These are phyloP conservation scores for Andricus quercusramuli DNA, from an alignment of 2,888 invertebrate genomes.

Conservation along the genomic window DNA sequence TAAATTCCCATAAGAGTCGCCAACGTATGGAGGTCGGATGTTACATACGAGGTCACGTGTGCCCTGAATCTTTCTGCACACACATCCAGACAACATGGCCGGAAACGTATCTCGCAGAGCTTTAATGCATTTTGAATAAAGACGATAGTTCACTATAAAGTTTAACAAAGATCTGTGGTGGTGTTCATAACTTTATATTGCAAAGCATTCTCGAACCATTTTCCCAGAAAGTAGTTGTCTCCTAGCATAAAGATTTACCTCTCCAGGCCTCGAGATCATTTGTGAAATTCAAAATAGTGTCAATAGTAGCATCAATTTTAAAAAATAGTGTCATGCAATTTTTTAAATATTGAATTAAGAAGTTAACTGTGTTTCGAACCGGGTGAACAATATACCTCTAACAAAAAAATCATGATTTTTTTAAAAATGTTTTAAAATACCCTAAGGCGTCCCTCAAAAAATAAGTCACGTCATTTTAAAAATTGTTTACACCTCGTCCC, in stretches of 20 bases:
- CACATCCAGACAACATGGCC: slow-evolving; percentile 8
- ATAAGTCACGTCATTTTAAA: no score
- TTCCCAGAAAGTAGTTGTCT: neutral
- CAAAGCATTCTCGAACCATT: neutral
- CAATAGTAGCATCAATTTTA: no score
- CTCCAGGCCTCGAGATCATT: no score
- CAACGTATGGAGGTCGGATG: slow-evolving; percentile 24
- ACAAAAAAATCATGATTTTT: no score
- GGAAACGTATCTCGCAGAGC: slow-evolving; percentile 14
- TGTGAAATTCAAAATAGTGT: no score
- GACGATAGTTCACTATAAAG: slow-evolving; percentile 33
- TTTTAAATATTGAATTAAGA: no score
- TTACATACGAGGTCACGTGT: slow-evolving; percentile 36
- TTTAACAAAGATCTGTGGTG: slow-evolving; percentile 30
- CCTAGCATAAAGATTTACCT: neutral
- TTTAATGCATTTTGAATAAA: slow-evolving; percentile 41
- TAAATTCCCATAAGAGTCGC: slow-evolving; percentile 40
- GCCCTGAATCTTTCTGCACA: slow-evolving; percentile 28
- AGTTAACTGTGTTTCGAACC: no score
- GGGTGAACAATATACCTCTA: no score
- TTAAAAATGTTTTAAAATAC: no score
- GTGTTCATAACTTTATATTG: slow-evolving; percentile 16
- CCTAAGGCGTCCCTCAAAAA: no score
- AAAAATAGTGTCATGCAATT: no score
- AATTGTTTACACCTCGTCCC: no score